These are phyloP conservation scores for Helicolenus hilgendorfi DNA, from an alignment of 2,797 vertebrate species.

Conservation along the genomic window DNA sequence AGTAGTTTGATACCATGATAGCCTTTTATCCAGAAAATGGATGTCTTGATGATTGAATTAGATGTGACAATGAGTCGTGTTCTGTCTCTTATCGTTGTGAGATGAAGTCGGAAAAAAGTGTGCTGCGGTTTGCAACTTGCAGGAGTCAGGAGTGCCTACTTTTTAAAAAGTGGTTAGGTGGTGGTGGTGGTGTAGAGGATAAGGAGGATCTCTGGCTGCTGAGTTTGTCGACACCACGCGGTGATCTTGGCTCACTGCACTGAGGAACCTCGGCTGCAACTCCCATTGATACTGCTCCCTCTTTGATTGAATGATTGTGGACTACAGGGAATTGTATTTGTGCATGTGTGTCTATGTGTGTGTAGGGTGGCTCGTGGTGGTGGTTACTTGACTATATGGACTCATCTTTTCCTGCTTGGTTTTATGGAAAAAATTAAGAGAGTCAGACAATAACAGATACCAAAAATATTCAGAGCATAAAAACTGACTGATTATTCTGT, in stretches of 20 bases:
- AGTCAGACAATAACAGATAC: background rate
- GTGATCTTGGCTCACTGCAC: slow-evolving; percentile 32
- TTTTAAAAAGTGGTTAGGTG: background rate
- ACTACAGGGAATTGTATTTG: slow-evolving; percentile 52
- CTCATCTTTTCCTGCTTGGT: background rate
- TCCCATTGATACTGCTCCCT: slow-evolving; percentile 58
- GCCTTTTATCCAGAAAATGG: background rate
- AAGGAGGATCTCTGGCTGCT: slow-evolving; percentile 27
- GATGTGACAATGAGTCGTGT: background rate
- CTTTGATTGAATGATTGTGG: slow-evolving; percentile 66
- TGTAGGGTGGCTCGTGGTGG: background rate
- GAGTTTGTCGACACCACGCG: slow-evolving; percentile 81
- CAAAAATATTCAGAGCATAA: background rate
- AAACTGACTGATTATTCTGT: background rate
- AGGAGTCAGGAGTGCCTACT: slow-evolving; percentile 35
- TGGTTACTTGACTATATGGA: background rate
- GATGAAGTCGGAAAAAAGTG: background rate
- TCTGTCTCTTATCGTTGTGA: background rate
- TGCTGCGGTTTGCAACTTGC: slow-evolving; percentile 44
- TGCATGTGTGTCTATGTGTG: background rate
- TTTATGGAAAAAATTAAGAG: background rate
- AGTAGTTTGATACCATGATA: background rate
- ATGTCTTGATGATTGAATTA: background rate
- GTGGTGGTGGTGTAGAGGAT: background rate
- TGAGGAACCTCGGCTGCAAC: slow-evolving; percentile 24